Conservation (phyloP, 35 echinoderm and acorn worm species). For the Strongylocentrotus purpuratus region DNA sequence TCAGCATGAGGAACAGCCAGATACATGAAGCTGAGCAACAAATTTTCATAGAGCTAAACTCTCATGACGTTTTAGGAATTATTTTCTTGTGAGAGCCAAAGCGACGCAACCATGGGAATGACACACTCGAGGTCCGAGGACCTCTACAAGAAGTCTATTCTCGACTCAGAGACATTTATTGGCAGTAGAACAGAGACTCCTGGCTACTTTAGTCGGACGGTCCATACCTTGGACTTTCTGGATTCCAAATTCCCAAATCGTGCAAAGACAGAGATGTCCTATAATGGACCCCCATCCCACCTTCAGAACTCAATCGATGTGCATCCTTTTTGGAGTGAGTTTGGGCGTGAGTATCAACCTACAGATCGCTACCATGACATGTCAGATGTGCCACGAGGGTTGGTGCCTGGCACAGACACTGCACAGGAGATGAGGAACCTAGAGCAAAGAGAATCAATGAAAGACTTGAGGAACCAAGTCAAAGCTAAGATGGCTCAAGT, state of each 20-base stretch:
- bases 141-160: constrained; percentile 67
- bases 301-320: constrained; percentile 85
- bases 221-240: constrained; percentile 73
- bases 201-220: constrained; percentile 79
- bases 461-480: constrained; percentile 70
- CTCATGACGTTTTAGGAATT: not conserved
- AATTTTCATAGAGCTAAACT: not conserved
- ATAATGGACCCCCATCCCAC: constrained; percentile 92
- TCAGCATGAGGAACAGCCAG: not conserved
- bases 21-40: not conserved
- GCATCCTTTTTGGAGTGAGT: constrained; percentile 84
- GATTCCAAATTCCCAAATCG: constrained; percentile 34
- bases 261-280: constrained; percentile 87
- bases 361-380: constrained; percentile 60
- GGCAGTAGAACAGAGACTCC: constrained; percentile 66
- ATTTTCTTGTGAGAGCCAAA: not conserved
- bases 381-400: constrained; percentile 62
- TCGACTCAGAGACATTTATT: constrained; percentile 68
- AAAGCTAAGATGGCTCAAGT: constrained; percentile 59
- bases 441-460: constrained; percentile 80
- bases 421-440: constrained; percentile 87
- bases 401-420: constrained; percentile 71
- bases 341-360: constrained; percentile 66
- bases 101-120: constrained; percentile 72
- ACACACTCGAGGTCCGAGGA: constrained; percentile 84